Evolutionary conservation across 1,140 invertebrate genomes (phyloP).

Genomic region (Drosophila navojoa): DNA sequence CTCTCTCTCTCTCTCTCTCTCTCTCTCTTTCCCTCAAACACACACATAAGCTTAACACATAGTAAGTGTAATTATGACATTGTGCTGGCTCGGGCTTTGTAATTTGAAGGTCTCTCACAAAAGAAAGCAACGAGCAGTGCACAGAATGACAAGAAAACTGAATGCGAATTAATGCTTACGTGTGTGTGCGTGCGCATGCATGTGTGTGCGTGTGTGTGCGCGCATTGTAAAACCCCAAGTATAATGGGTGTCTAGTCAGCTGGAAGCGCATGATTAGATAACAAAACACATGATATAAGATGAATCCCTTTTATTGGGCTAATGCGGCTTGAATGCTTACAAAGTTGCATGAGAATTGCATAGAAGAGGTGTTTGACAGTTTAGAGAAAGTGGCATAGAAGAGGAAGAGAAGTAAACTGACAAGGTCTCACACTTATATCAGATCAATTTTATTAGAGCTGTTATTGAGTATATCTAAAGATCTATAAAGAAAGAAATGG

Average conservation of each 20-base stretch:
- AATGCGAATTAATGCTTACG: slow-evolving; percentile 11
- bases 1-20: too few relatives aligned
- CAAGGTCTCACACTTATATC: too few relatives aligned
- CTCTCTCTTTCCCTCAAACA: too few relatives aligned
- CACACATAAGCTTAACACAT: background rate
- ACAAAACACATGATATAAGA: slow-evolving; percentile 1
- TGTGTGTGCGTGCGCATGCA: background rate
- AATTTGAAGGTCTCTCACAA: slow-evolving; percentile 32
- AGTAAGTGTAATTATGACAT: slow-evolving; percentile 38
- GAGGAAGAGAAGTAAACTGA: too few relatives aligned
- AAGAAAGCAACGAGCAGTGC: slow-evolving; percentile 1
- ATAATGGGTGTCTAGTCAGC: slow-evolving; percentile 20
- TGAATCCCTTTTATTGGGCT: too few relatives aligned
- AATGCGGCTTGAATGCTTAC: background rate
- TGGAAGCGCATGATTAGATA: slow-evolving; percentile 1
- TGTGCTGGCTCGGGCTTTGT: slow-evolving; percentile 16
- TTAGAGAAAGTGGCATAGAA: background rate
- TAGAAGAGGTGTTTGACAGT: background rate
- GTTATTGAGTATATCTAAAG: too few relatives aligned
- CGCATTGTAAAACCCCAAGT: slow-evolving; percentile 4
- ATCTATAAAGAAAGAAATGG: too few relatives aligned
- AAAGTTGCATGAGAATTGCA: background rate
- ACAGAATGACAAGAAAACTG: background rate
- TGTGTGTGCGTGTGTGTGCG: too few relatives aligned
- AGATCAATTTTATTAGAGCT: too few relatives aligned